phyloP scores from a whole-genome alignment of 2,888 invertebrate genomes.

The Scrobipalpa costella region DNA sequence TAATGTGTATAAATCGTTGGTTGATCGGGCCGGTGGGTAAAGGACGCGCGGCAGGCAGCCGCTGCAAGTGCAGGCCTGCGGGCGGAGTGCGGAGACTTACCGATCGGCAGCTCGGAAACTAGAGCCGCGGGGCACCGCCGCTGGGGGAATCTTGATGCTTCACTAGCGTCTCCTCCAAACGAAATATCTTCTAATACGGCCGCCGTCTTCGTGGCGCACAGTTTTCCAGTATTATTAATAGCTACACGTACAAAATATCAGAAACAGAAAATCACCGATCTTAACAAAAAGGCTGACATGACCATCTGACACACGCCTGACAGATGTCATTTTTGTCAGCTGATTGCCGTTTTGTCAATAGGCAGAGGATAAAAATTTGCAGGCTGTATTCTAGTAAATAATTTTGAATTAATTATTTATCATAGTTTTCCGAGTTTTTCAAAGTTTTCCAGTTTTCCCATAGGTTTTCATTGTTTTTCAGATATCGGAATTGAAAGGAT shows the following conservation, averaged over 20 bases:
- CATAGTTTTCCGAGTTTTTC: no score
- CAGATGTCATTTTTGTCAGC: conserved; percentile 27
- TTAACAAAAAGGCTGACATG: conserved; percentile 22
- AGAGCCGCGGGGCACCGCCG: conserved; percentile 59
- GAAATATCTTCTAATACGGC: conserved; percentile 5
- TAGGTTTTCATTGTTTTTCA: no score
- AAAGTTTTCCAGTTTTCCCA: no score
- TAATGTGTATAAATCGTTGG: neutral
- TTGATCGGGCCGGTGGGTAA: neutral
- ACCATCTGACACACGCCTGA: conserved; percentile 12
- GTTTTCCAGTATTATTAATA: conserved; percentile 19
- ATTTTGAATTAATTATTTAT: no score
- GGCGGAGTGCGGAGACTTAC: conserved; percentile 42
- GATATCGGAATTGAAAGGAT: no score
- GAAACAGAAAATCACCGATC: conserved; percentile 23
- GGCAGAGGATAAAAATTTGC: conserved; percentile 3
- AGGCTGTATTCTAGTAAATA: neutral
- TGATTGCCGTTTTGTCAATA: conserved; percentile 15
- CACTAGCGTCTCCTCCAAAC: conserved; percentile 26
- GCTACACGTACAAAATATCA: conserved; percentile 14
- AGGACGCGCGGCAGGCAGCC: neutral
- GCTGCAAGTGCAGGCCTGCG: neutral
- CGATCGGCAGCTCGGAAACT: conserved; percentile 68
- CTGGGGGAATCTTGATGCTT: conserved; percentile 68
- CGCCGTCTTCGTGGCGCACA: conserved; percentile 7